A percentile compares a stretch with the other conserved stretches of the same genome.
phyloP scores from a whole-genome alignment of 2,113 vertebrate species.

The Sebastes schlegelii region DNA sequence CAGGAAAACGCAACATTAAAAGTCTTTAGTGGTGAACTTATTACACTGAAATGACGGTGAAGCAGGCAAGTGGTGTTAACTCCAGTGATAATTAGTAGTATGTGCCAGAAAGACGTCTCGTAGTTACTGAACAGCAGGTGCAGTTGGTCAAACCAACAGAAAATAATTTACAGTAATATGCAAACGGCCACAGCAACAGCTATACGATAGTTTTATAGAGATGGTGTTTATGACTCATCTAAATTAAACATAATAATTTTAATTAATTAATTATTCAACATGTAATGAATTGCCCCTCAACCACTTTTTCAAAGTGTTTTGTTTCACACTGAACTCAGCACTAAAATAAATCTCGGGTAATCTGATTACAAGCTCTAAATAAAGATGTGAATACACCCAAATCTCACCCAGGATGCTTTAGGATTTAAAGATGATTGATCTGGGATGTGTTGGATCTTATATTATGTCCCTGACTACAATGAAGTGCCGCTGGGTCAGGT shows the following conservation, averaged over 20 bases:
- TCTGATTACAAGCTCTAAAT: neutral
- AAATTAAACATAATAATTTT: conserved; percentile 8
- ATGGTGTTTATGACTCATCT: neutral
- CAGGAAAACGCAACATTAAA: neutral
- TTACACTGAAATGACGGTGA: neutral
- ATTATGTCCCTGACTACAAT: neutral
- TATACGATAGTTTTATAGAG: neutral
- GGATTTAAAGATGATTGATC: neutral
- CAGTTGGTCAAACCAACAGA: neutral
- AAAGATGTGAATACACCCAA: no score
- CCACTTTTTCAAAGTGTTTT: neutral
- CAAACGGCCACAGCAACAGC: neutral
- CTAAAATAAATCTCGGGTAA: neutral
- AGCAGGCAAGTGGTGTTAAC: neutral
- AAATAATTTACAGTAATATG: neutral
- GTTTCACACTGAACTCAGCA: neutral
- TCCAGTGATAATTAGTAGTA: neutral
- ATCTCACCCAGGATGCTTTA: neutral
- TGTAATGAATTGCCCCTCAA: neutral
- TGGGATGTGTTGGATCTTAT: neutral
- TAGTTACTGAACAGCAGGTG: conserved; percentile 30
- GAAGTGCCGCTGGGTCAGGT: neutral
- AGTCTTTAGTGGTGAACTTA: neutral
- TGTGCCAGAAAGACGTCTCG: neutral
- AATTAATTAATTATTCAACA: neutral